A percentile compares a stretch with the other conserved stretches of the same genome.
Evolutionary conservation across 30 jellyfish, hydroid and myxozoan species (phyloP).

Genomic region (Clytia hemisphaerica): DNA sequence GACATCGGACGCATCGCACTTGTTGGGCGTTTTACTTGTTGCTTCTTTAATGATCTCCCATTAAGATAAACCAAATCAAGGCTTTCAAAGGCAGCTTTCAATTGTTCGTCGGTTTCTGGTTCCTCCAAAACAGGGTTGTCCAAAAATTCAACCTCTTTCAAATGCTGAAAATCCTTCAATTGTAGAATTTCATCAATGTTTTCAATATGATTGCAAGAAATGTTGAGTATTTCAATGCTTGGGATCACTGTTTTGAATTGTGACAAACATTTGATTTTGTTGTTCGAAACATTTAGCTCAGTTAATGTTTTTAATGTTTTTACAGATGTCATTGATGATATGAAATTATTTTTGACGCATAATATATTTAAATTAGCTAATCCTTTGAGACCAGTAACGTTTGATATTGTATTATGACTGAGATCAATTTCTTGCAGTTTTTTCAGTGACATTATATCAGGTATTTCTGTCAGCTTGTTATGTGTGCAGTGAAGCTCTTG

Average conservation of each 20-base stretch:
- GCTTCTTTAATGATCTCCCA: too few relatives aligned
- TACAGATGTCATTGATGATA: neutral
- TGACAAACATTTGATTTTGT: neutral
- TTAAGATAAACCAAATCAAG: conserved; percentile 7
- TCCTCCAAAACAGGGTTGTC: conserved; percentile 18
- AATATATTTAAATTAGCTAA: conserved; percentile 5
- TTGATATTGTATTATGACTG: neutral
- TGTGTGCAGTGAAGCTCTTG: conserved; percentile 35
- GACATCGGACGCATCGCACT: conserved; percentile 40
- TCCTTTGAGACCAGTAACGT: conserved; percentile 21
- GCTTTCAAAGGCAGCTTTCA: neutral
- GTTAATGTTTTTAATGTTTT: neutral
- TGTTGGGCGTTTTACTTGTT: conserved; percentile 6
- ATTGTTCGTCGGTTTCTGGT: neutral
- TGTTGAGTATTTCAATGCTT: neutral
- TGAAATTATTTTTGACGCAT: conserved; percentile 5
- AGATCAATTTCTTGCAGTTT: conserved; percentile 26
- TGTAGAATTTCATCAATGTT: neutral
- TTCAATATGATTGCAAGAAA: neutral
- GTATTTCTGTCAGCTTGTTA: neutral
- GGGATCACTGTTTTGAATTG: conserved; percentile 13
- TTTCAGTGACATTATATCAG: conserved; percentile 13
- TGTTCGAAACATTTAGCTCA: conserved; percentile 6
- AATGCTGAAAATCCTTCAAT: neutral
- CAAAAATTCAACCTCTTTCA: conserved; percentile 10